These are phyloP conservation scores for Ambastaia sidthimunki DNA, from an alignment of 2,797 vertebrate genomes.

Conservation along the genomic window DNA sequence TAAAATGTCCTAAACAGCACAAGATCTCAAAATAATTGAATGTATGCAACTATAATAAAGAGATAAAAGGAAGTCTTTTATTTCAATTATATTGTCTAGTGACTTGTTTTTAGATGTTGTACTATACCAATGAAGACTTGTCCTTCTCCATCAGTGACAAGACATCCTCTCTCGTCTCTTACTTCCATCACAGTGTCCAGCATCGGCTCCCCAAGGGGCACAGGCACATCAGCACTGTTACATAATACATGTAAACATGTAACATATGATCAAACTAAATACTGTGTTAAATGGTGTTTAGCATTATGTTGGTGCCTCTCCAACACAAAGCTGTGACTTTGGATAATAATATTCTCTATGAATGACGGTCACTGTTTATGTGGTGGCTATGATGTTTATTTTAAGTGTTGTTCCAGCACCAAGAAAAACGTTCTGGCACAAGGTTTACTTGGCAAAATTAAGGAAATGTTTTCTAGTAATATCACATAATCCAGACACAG, in stretches of 20 bases:
- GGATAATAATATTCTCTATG: not conserved
- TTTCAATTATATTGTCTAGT: not conserved
- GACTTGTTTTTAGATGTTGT: not conserved
- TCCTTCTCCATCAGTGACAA: constrained; percentile 87
- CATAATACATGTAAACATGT: constrained; percentile 28
- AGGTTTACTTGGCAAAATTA: too few relatives aligned
- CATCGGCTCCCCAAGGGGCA: constrained; percentile 86
- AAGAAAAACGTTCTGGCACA: too few relatives aligned
- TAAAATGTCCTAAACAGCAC: too few relatives aligned
- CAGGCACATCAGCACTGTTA: constrained; percentile 68
- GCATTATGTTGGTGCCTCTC: not conserved
- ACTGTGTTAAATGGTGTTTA: not conserved
- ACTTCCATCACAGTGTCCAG: constrained; percentile 88
- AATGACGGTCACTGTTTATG: not conserved
- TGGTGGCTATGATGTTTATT: too few relatives aligned
- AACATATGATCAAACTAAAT: constrained; percentile 3
- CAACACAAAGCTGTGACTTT: not conserved
- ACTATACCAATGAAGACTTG: constrained; percentile 89
- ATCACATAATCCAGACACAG: too few relatives aligned
- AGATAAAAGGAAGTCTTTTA: not conserved
- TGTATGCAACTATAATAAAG: not conserved
- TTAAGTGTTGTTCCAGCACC: too few relatives aligned
- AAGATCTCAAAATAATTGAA: not conserved
- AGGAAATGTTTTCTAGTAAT: too few relatives aligned
- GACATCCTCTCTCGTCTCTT: constrained; percentile 76